Evolutionary conservation across 2,797 vertebrate genomes (phyloP).

Genomic region (Hyperoplus lanceolatus): DNA sequence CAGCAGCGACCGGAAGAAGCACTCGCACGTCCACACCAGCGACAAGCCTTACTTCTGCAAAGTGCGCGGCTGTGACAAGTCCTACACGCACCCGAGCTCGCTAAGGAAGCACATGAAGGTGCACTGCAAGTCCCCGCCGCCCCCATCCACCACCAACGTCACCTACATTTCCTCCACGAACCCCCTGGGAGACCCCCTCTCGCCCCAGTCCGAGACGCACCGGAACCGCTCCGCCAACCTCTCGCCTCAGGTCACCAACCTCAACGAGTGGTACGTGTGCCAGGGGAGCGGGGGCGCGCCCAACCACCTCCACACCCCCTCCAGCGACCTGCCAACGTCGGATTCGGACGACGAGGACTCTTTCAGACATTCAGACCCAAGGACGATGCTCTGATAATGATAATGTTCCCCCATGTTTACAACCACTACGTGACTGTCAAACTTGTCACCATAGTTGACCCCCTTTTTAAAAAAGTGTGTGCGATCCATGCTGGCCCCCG

Average conservation of each 20-base stretch:
- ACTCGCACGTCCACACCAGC: slow-evolving; percentile 97
- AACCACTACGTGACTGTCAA: slow-evolving; percentile 60
- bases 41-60: slow-evolving; percentile 99
- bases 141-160: slow-evolving; percentile 87
- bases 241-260: slow-evolving; percentile 97
- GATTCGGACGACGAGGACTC: slow-evolving; percentile 93
- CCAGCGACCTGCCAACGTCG: slow-evolving; percentile 92
- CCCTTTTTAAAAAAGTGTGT: slow-evolving; percentile 19
- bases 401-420: slow-evolving; percentile 33
- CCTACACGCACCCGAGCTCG: slow-evolving; percentile 95
- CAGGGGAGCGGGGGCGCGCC: slow-evolving; percentile 90
- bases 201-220: slow-evolving; percentile 86
- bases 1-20: slow-evolving; percentile 99
- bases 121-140: slow-evolving; percentile 97
- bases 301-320: slow-evolving; percentile 92
- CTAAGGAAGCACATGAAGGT: slow-evolving; percentile 98
- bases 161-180: slow-evolving; percentile 88
- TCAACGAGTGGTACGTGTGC: slow-evolving; percentile 99
- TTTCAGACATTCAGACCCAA: slow-evolving; percentile 90
- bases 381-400: slow-evolving; percentile 91
- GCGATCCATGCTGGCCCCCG: slow-evolving; percentile 45
- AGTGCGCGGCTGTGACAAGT: slow-evolving; percentile 95
- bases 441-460: slow-evolving; percentile 28
- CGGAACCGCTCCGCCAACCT: slow-evolving; percentile 89
- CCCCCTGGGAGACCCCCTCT: slow-evolving; percentile 88